Evolutionary conservation across 2,797 vertebrate genomes (phyloP).

Genomic region (Echeneis naucrates): DNA sequence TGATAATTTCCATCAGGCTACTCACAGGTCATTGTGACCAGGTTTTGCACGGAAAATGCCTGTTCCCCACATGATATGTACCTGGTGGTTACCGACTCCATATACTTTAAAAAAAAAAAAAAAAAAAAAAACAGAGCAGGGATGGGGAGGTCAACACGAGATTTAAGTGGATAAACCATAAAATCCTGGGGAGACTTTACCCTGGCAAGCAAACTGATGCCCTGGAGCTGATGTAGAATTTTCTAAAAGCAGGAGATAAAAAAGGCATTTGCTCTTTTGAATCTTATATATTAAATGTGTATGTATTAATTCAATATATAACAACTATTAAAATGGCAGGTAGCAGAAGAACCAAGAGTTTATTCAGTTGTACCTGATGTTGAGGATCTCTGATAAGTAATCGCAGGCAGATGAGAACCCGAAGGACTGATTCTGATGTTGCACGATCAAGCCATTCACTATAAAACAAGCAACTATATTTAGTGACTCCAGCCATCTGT

Average conservation of each 20-base stretch:
- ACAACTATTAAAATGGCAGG: background rate
- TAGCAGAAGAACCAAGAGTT: background rate
- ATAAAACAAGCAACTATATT: background rate
- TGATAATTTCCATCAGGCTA: constrained; percentile 23
- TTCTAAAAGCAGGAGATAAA: constrained; percentile 77
- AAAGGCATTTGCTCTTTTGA: background rate
- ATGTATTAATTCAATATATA: background rate
- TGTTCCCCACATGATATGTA: constrained; percentile 85
- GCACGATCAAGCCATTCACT: constrained; percentile 89
- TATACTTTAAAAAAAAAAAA: too few species aligned
- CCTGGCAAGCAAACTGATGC: constrained; percentile 85
- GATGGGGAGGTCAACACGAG: background rate
- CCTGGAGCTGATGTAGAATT: constrained; percentile 85
- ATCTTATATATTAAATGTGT: background rate
- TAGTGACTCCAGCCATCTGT: fast-evolving
- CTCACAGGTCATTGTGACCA: constrained; percentile 91
- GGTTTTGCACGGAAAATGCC: constrained; percentile 83
- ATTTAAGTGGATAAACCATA: background rate
- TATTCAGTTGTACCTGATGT: constrained; percentile 86
- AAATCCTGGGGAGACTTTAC: constrained; percentile 72
- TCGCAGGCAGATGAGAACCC: constrained; percentile 89
- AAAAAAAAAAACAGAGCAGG: constrained; percentile 26
- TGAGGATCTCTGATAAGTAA: constrained; percentile 89
- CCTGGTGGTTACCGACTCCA: constrained; percentile 84
- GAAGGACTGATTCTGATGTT: constrained; percentile 84